Conservation (phyloP, 1,140 invertebrate genomes). For the Mycetomoellerius zeteki region DNA sequence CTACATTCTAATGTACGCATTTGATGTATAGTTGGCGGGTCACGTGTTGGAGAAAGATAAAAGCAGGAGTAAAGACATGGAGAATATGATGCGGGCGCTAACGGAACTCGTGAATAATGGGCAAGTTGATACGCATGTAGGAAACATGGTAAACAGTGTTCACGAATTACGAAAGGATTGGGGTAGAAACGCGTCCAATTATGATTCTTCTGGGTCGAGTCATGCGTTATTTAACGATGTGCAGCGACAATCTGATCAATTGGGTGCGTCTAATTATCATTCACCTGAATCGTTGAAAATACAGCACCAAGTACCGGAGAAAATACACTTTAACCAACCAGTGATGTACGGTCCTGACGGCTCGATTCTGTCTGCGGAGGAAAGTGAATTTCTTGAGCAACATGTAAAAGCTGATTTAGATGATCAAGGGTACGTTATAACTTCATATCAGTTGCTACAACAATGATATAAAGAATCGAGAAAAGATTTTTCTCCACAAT, state of each 20-base stretch:
- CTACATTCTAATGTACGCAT: neutral
- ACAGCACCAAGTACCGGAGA: neutral
- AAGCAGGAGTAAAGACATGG: constrained; percentile 82
- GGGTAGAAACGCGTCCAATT: constrained; percentile 75
- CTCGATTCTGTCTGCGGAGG: constrained; percentile 82
- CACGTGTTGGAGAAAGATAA: constrained; percentile 84
- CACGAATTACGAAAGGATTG: constrained; percentile 83
- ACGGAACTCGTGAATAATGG: constrained; percentile 83
- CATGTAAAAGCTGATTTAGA: constrained; percentile 40
- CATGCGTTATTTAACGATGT: constrained; percentile 46
- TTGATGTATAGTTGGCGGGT: constrained; percentile 80
- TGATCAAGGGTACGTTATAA: constrained; percentile 74
- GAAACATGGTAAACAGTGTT: constrained; percentile 84
- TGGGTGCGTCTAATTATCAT: constrained; percentile 40
- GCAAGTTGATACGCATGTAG: constrained; percentile 80
- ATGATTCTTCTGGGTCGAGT: constrained; percentile 56
- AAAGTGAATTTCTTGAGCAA: constrained; percentile 83
- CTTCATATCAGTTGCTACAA: constrained; percentile 2
- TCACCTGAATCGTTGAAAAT: neutral
- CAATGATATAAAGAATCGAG: no score
- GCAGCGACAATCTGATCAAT: constrained; percentile 64
- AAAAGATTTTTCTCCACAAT: no score
- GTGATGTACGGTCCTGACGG: constrained; percentile 86
- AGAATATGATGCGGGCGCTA: constrained; percentile 83
- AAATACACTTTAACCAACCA: constrained; percentile 75